phyloP scores from a whole-genome alignment of 2,888 invertebrate species.

The Bombyx huttoni region DNA sequence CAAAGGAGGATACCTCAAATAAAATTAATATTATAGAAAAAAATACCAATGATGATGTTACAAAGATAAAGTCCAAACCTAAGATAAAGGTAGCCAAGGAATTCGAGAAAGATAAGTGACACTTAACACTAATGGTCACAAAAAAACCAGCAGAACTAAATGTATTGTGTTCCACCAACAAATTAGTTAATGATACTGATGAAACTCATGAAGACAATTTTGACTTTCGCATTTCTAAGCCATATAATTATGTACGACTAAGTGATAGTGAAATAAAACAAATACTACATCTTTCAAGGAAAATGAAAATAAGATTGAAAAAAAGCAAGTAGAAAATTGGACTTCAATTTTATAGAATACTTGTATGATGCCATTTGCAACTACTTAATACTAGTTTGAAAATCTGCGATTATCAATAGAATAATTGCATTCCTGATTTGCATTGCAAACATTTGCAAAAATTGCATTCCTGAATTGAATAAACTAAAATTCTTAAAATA shows the following conservation, averaged over 20 bases:
- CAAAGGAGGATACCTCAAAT: conserved; percentile 7
- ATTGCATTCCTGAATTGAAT: background rate
- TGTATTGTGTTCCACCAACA: conserved; percentile 15
- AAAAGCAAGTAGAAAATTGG: background rate
- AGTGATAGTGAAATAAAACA: conserved; percentile 32
- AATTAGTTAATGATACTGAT: conserved; percentile 29
- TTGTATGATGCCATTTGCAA: too few species aligned
- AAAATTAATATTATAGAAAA: conserved; percentile 8
- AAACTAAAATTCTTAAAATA: background rate
- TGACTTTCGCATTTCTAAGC: conserved; percentile 29
- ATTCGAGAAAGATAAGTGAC: conserved; percentile 52
- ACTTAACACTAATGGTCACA: conserved; percentile 13
- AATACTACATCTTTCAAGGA: conserved; percentile 27
- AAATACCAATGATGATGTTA: conserved; percentile 8
- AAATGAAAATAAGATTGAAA: conserved; percentile 1
- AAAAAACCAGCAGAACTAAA: conserved; percentile 18
- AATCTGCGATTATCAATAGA: background rate
- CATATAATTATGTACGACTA: conserved; percentile 25
- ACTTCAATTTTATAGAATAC: background rate
- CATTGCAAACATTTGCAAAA: too few species aligned
- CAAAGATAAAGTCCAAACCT: conserved; percentile 11
- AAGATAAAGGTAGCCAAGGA: conserved; percentile 25
- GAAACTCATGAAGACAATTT: conserved; percentile 33
- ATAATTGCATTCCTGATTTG: conserved; percentile 1
- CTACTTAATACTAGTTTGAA: too few species aligned